Conservation (phyloP, 2,797 vertebrate genomes). For the Sphaeramia orbicularis region DNA sequence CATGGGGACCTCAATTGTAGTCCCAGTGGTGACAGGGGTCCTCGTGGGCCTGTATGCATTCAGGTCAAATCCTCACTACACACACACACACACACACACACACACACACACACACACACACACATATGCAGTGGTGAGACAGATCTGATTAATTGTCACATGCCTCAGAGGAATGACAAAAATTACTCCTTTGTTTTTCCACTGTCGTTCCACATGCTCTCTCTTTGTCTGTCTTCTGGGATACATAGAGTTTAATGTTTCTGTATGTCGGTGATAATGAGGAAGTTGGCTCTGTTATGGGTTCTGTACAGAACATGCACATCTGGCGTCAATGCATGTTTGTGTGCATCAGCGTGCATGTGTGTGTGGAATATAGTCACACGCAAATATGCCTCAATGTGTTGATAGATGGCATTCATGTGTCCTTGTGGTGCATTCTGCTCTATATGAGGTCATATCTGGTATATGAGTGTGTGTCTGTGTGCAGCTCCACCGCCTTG, state of each 20-base stretch:
- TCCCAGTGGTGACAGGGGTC: too few species aligned
- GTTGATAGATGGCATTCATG: conserved; percentile 47
- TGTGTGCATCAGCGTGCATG: conserved; percentile 8
- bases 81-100: conserved; percentile 19
- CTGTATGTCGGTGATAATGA: conserved; percentile 8
- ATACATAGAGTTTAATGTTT: conserved; percentile 54
- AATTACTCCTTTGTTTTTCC: conserved; percentile 58
- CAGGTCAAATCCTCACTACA: background rate
- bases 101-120: conserved; percentile 20
- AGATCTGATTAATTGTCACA: conserved; percentile 53
- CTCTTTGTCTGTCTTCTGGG: conserved; percentile 34
- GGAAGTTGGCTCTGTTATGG: background rate
- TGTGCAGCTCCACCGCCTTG: conserved; percentile 40
- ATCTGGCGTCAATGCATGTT: conserved; percentile 28
- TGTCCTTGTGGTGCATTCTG: conserved; percentile 64
- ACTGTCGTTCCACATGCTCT: conserved; percentile 9
- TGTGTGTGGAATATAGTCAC: conserved; percentile 18
- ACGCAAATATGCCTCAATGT: conserved; percentile 12
- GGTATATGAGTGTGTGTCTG: conserved; percentile 18
- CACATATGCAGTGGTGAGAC: conserved; percentile 20
- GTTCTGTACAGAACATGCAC: conserved; percentile 18
- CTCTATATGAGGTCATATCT: conserved; percentile 56
- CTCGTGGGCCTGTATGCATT: too few species aligned
- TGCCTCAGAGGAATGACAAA: conserved; percentile 37
- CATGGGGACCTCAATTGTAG: too few species aligned